Percentiles rank a stretch among this genome's conserved stretches.
phyloP scores from a whole-genome alignment of 2,113 vertebrate species.

The Albula glossodonta region DNA sequence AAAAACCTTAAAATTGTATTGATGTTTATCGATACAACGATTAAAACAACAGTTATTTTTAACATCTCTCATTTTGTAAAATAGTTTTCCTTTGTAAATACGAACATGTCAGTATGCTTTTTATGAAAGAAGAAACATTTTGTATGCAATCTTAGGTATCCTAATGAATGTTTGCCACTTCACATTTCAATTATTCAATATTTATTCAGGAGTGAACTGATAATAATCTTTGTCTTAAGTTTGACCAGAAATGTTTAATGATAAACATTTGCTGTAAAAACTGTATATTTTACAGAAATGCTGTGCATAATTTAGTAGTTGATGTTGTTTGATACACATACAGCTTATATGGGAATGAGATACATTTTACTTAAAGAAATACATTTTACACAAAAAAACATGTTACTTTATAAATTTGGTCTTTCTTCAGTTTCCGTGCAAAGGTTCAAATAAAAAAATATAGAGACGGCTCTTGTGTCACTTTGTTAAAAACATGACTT shows the following conservation, averaged over 20 bases:
- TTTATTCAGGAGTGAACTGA: constrained; percentile 6
- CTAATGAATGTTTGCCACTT: constrained; percentile 1
- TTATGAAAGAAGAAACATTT: constrained; percentile 15
- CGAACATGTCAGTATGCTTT: constrained; percentile 13
- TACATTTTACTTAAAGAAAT: not conserved
- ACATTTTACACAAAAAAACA: not conserved
- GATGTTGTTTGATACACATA: constrained; percentile 1
- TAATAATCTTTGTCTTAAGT: not conserved
- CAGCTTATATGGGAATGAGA: not conserved
- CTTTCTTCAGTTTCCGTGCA: not conserved
- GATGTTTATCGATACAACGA: not conserved
- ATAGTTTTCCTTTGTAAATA: constrained; percentile 47
- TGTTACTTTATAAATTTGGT: not conserved
- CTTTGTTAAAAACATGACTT: not conserved
- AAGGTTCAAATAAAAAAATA: not conserved
- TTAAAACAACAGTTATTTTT: constrained; percentile 24
- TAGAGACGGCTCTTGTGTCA: not conserved
- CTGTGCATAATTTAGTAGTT: constrained; percentile 1
- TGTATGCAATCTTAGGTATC: not conserved
- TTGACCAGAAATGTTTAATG: not conserved
- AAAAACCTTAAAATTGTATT: not conserved
- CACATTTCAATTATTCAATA: constrained; percentile 15
- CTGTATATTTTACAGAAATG: constrained; percentile 2
- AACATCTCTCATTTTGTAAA: constrained; percentile 41
- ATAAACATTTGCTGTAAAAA: constrained; percentile 3